Percentiles rank a stretch among this genome's conserved stretches.
Evolutionary conservation across 1,140 invertebrate genomes (phyloP).

Genomic region (Eriocheir sinensis): DNA sequence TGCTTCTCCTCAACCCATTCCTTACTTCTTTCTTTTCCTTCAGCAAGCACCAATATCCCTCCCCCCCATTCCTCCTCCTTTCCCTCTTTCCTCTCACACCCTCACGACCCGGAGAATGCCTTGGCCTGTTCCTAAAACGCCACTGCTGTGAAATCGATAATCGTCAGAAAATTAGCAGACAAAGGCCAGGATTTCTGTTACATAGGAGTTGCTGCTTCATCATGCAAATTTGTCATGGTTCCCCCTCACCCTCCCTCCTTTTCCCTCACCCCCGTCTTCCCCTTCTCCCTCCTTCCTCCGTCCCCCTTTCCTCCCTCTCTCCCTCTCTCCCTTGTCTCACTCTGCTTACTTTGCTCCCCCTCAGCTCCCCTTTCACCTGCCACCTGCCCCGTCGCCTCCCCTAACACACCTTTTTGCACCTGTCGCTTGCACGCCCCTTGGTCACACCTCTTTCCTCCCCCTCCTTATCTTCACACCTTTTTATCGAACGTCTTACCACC

Average conservation of each 20-base stretch:
- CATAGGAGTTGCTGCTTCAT: background rate
- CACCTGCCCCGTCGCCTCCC: background rate
- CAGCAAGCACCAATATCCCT: no score
- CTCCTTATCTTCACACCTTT: background rate
- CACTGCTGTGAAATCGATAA: conserved; percentile 60
- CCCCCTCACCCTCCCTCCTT: background rate
- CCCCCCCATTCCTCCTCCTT: background rate
- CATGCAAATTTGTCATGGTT: conserved; percentile 5
- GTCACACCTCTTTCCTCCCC: background rate
- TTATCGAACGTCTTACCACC: no score
- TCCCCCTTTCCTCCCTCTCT: background rate
- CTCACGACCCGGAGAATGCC: background rate
- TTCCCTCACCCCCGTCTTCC: background rate
- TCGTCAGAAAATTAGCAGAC: conserved; percentile 41
- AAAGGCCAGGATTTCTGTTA: conserved; percentile 32
- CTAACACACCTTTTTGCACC: background rate
- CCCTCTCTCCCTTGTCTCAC: background rate
- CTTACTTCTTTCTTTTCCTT: no score
- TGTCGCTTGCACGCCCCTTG: background rate
- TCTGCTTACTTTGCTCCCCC: background rate
- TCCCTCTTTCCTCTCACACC: background rate
- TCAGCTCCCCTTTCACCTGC: background rate
- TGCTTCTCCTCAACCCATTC: no score
- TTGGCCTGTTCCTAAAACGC: conserved; percentile 12
- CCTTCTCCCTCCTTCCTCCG: background rate